Evolutionary conservation across 2,113 vertebrate species (phyloP), one percentile per base, ranked within the genome.

Genomic region (Rhizomys pruinosus): DNA sequence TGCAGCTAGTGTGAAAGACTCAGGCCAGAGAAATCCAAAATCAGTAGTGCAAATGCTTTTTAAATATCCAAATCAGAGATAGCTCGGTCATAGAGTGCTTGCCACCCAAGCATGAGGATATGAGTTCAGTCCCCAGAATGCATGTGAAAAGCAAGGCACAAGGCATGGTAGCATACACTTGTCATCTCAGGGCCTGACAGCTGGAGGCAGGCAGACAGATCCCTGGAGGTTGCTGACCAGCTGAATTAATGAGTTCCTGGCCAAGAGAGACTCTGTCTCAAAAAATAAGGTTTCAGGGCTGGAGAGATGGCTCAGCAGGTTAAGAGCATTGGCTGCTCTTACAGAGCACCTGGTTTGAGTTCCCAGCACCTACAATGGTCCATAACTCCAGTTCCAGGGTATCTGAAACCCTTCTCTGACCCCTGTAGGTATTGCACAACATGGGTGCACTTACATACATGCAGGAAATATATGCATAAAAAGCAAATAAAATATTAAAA

Each of bases 1-100:
- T 76, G 66, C 1, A 71, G 63, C 66, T 5, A 61, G 39, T 0
- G 0, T 73, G 88, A 59, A 34, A 81, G 86, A 71, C 63, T 55
- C 0, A 27, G 13, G 79, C 15, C 90, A 66, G 90, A 2, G 29
- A 61, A 71, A 88, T 69, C 57, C 61, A 89, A 95, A 32, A 94
- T 86, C 82, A 93, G 81, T 78, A 34, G 66, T 16, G 69, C 92
- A 93, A 91, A 79, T 32, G 17, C 11, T 71, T 87, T 69, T 87
- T 81, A 59, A 52, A 37, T 68, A 84, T 55, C 64, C 27, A 63
- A 29, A 29, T 68, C 16, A 22, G 59, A 22, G 59, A 61, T 16
- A 61, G 32, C 20, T 19, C 63, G 47, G 64, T 20, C 81, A 11
- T 68, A 8, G 52, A n/a, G 42, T n/a, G 52, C 44, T 52, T 52